Conservation (phyloP, 2,797 vertebrate genomes). For the Platyrinchus mystaceus region DNA sequence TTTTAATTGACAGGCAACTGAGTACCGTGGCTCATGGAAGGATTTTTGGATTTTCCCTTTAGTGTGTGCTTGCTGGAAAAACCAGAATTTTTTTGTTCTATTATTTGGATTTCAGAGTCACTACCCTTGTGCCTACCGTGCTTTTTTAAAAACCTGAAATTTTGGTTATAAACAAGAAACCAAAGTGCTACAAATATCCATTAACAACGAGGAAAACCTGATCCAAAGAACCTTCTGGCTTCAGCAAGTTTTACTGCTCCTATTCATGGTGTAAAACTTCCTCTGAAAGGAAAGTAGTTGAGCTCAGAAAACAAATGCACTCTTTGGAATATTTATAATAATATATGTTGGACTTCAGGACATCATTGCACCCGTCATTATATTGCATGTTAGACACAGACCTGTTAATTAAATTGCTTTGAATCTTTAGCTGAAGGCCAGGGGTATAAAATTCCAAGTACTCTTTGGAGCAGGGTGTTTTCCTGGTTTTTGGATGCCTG, state of each 20-base stretch:
- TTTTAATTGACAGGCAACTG: not conserved
- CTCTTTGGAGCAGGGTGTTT: not conserved
- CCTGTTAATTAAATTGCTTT: not conserved
- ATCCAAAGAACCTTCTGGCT: not conserved
- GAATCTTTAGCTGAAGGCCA: not conserved
- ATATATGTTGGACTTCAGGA: not conserved
- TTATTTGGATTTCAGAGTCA: not conserved
- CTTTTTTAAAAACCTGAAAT: not conserved
- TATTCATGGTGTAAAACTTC: not conserved
- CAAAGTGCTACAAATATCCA: not conserved
- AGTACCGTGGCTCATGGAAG: not conserved
- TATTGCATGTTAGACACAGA: not conserved
- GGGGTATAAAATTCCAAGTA: not conserved
- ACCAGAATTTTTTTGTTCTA: not conserved
- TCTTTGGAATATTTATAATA: not conserved
- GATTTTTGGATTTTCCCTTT: not conserved
- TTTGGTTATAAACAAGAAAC: not conserved
- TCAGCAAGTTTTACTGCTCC: not conserved
- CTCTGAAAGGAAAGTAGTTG: not conserved
- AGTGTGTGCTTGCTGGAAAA: not conserved
- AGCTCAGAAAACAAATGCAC: not conserved
- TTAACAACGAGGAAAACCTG: not conserved
- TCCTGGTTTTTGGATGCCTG: not conserved
- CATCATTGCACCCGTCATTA: not conserved
- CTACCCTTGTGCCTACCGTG: not conserved